A percentile compares a stretch with the other conserved stretches of the same genome.
Conservation (phyloP, 2,797 vertebrate genomes). For the Silurus lanzhouensis region DNA sequence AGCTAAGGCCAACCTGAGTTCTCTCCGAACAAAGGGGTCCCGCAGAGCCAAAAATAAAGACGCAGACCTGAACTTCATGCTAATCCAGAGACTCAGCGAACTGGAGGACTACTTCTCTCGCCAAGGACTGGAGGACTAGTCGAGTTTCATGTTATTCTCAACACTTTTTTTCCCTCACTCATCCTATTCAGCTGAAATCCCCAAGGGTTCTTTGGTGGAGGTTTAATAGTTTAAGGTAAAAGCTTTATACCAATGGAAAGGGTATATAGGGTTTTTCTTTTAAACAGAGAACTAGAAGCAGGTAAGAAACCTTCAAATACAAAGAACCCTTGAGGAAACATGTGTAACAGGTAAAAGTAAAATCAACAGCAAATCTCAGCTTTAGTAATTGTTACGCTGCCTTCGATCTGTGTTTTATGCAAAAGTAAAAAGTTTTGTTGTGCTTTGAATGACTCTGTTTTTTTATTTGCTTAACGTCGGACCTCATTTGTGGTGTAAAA, state of each 20-base stretch:
- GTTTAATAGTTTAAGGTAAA: not conserved
- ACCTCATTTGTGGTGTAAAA: constrained; percentile 14
- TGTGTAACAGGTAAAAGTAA: not conserved
- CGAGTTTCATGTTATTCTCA: not conserved
- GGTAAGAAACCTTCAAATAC: not conserved
- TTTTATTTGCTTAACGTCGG: constrained; percentile 14
- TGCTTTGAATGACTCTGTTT: constrained; percentile 1
- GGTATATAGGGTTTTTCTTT: not conserved
- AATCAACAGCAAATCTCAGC: not conserved
- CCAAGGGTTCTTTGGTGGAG: not conserved
- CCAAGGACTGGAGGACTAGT: constrained; percentile 73
- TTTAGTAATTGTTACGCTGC: constrained; percentile 2
- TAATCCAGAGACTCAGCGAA: constrained; percentile 88
- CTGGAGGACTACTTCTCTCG: constrained; percentile 85
- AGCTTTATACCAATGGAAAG: not conserved
- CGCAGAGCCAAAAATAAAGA: constrained; percentile 77
- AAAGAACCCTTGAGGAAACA: not conserved
- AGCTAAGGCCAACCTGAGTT: constrained; percentile 65
- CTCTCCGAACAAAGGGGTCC: constrained; percentile 71
- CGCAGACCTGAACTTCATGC: constrained; percentile 84
- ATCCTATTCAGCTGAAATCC: not conserved
- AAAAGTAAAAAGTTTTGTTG: not conserved
- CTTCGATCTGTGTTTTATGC: not conserved
- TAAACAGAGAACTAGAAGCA: not conserved
- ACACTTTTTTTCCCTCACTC: not conserved